Evolutionary conservation across 53 echinoderm and acorn worm genomes (phyloP).

Genomic region (Glandiceps talaboti): DNA sequence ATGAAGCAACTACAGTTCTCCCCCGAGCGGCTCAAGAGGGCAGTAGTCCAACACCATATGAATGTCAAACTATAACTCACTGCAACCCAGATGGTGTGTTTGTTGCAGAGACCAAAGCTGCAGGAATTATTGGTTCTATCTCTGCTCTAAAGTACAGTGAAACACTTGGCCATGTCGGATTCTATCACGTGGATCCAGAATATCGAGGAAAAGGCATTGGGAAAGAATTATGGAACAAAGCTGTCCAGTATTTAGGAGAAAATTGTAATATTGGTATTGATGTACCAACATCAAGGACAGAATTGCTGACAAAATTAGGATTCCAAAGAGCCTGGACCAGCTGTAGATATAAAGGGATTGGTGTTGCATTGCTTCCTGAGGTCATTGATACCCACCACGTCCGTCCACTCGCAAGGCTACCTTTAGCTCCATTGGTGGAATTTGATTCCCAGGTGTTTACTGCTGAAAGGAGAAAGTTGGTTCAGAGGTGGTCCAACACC

Average conservation of each 20-base stretch:
- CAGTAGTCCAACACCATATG: not conserved
- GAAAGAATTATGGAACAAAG: constrained; percentile 49
- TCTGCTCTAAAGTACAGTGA: constrained; percentile 39
- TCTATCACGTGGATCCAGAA: constrained; percentile 44
- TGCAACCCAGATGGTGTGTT: constrained; percentile 41
- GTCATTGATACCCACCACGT: constrained; percentile 42
- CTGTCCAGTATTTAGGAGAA: constrained; percentile 56
- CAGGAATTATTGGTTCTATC: constrained; percentile 46
- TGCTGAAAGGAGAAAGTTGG: constrained; percentile 46
- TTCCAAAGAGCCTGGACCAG: constrained; percentile 77
- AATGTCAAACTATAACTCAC: not conserved
- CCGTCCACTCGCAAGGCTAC: constrained; percentile 35
- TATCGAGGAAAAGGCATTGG: constrained; percentile 43
- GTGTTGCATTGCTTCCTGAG: constrained; percentile 54
- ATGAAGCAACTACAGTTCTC: not conserved
- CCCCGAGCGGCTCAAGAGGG: not conserved
- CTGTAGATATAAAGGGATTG: constrained; percentile 73
- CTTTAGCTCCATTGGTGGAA: constrained; percentile 71
- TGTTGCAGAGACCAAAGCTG: constrained; percentile 32
- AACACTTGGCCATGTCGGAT: constrained; percentile 43
- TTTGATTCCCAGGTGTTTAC: constrained; percentile 72
- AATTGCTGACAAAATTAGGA: constrained; percentile 54
- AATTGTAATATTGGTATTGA: constrained; percentile 61
- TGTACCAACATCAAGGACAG: constrained; percentile 33
- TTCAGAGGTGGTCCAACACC: constrained; percentile 60